These are phyloP conservation scores for Marmota monax DNA, from an alignment of 2,113 vertebrate genomes.

Conservation along the genomic window DNA sequence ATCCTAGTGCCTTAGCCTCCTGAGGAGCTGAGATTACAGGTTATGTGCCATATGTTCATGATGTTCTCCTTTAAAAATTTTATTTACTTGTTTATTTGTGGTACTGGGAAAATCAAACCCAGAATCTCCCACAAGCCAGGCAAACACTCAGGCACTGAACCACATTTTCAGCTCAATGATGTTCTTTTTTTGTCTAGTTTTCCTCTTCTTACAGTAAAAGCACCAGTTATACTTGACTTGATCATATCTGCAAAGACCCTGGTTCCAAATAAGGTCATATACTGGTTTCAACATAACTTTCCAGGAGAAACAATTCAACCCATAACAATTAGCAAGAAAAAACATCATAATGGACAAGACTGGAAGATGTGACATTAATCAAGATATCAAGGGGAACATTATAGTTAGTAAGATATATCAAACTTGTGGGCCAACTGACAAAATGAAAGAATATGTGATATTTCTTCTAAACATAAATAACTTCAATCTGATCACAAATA, in stretches of 20 bases:
- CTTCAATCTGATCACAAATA: too few relatives aligned
- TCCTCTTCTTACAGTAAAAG: background rate
- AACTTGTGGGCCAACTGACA: background rate
- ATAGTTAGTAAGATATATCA: background rate
- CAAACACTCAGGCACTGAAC: too few relatives aligned
- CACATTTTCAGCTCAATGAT: background rate
- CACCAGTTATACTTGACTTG: background rate
- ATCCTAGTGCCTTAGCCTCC: too few relatives aligned
- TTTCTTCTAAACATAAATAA: too few relatives aligned
- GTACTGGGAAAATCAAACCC: too few relatives aligned
- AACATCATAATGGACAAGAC: slow-evolving; percentile 15
- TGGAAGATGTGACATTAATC: background rate
- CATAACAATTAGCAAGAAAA: background rate
- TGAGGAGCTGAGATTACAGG: too few relatives aligned
- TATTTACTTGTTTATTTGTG: too few relatives aligned
- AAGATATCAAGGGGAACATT: background rate
- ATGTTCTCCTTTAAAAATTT: too few relatives aligned
- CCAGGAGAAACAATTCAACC: background rate
- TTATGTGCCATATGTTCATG: too few relatives aligned
- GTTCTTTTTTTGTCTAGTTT: background rate
- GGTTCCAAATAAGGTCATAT: background rate
- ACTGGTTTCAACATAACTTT: background rate
- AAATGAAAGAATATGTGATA: background rate
- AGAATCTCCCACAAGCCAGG: too few relatives aligned
- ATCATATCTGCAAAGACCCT: background rate